Conservation (phyloP, 2,113 vertebrate genomes). For the Rhineura floridana region DNA sequence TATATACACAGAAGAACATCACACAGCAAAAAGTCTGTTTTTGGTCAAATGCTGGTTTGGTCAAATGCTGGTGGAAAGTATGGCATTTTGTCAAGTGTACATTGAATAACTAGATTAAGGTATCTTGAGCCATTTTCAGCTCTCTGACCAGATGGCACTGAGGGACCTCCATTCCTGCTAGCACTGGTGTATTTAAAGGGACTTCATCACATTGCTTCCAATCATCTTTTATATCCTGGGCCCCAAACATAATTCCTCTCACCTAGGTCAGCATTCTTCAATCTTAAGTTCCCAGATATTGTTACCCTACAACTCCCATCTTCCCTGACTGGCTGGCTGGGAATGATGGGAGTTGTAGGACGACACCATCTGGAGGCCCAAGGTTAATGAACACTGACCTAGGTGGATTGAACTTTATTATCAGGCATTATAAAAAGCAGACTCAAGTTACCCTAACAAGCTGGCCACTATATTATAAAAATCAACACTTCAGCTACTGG, state of each 20-base stretch:
- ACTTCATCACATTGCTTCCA: not conserved
- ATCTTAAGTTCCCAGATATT: no score
- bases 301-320: no score
- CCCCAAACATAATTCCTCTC: not conserved
- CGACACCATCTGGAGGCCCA: no score
- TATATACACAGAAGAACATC: not conserved
- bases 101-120: not conserved
- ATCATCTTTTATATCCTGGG: not conserved
- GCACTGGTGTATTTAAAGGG: no score
- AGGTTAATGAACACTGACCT: no score
- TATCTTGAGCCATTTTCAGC: not conserved
- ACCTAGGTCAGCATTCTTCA: no score
- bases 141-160: not conserved
- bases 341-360: no score
- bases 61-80: not conserved
- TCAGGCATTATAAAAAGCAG: not conserved
- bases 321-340: no score
- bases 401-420: not conserved
- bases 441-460: not conserved
- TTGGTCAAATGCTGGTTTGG: not conserved
- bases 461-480: not conserved
- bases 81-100: not conserved
- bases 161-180: not conserved
- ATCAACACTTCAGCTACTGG: not conserved
- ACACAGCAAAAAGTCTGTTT: not conserved